phyloP scores from a whole-genome alignment of 1,140 invertebrate species.

The Leguminivora glycinivorella region DNA sequence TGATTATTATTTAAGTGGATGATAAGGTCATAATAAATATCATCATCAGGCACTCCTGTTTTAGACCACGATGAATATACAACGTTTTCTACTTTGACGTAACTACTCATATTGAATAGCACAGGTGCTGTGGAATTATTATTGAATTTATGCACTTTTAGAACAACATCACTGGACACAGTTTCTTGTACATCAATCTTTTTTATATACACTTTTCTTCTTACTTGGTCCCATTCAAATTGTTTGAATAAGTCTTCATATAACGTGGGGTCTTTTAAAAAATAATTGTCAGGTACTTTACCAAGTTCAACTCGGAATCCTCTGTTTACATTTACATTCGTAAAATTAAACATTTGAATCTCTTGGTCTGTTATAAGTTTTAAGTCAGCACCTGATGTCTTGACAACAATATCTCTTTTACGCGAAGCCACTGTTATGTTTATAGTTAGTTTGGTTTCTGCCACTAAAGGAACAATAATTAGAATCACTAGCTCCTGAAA shows the following conservation, averaged over 20 bases:
- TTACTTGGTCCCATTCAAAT: slow-evolving; percentile 51
- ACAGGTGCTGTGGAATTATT: slow-evolving; percentile 46
- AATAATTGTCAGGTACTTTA: slow-evolving; percentile 50
- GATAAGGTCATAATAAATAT: slow-evolving; percentile 42
- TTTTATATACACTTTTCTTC: slow-evolving; percentile 42
- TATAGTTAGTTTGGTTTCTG: slow-evolving; percentile 44
- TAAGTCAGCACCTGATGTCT: slow-evolving; percentile 41
- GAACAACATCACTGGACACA: slow-evolving; percentile 40
- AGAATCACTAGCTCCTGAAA: not conserved
- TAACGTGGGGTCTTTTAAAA: slow-evolving; percentile 52
- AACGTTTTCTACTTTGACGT: slow-evolving; percentile 40
- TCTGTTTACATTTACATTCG: slow-evolving; percentile 48
- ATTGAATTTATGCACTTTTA: slow-evolving; percentile 44
- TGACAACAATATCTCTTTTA: slow-evolving; percentile 37
- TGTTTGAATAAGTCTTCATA: slow-evolving; percentile 50
- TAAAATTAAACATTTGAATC: slow-evolving; percentile 52
- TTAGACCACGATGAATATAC: slow-evolving; percentile 45
- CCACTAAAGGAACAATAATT: slow-evolving; percentile 29
- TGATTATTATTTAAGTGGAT: slow-evolving; percentile 39
- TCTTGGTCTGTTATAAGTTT: slow-evolving; percentile 51
- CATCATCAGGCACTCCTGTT: slow-evolving; percentile 42
- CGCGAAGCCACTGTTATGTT: slow-evolving; percentile 42
- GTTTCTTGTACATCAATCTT: slow-evolving; percentile 35
- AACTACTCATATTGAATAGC: slow-evolving; percentile 36
- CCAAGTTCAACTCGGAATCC: slow-evolving; percentile 51